Conservation (phyloP, 2,888 invertebrate genomes). For the Drosophila planitibia region DNA sequence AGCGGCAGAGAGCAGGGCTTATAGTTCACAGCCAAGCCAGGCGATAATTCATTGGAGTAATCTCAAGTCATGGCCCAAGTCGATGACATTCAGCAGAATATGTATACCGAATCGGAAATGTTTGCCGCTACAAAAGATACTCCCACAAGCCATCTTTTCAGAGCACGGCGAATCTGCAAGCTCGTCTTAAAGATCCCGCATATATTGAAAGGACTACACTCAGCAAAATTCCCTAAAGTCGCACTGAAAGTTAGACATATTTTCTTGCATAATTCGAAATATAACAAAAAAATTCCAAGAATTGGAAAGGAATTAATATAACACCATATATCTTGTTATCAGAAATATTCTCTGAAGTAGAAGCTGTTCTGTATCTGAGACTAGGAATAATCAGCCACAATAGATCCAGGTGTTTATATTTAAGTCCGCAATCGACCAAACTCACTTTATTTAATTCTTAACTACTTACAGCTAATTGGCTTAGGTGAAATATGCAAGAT, state of each 20-base stretch:
- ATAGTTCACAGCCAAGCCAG: neutral
- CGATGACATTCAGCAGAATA: neutral
- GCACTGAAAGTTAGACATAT: neutral
- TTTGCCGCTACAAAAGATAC: neutral
- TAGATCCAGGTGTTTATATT: neutral
- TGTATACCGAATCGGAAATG: neutral
- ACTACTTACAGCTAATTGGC: neutral
- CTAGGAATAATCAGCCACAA: neutral
- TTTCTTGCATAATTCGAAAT: neutral
- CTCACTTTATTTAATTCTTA: neutral
- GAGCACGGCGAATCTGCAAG: neutral
- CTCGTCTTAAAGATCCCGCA: neutral
- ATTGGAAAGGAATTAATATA: neutral
- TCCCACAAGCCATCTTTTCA: neutral
- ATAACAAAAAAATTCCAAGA: too few relatives aligned
- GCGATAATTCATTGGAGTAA: neutral
- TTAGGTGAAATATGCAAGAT: neutral
- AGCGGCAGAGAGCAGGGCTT: neutral
- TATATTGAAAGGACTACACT: neutral
- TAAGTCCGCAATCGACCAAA: too few relatives aligned
- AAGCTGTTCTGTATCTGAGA: neutral
- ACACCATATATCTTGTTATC: too few relatives aligned
- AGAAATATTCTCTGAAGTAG: neutral
- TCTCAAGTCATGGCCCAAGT: neutral
- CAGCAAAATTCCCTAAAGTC: neutral